A percentile compares a stretch with the other conserved stretches of the same genome.
These are phyloP conservation scores for Copidosoma aretas DNA, from an alignment of 2,888 invertebrate species.

Conservation along the genomic window DNA sequence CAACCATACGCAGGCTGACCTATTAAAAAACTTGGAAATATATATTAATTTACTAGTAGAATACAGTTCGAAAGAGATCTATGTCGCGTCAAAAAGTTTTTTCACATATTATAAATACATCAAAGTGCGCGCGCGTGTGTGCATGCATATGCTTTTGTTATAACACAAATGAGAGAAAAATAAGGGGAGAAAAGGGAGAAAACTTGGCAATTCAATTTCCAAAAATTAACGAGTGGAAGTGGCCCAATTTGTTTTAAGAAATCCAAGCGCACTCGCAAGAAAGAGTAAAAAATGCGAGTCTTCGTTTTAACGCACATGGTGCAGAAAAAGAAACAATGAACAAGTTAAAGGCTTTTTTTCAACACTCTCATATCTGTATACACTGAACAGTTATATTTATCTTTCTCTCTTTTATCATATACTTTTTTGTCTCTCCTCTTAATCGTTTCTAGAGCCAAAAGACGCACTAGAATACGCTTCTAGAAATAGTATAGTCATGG, in stretches of 20 bases:
- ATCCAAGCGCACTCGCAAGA: slow-evolving; percentile 1
- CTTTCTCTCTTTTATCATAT: too few species aligned
- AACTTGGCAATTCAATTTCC: slow-evolving; percentile 20
- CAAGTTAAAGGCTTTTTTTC: too few species aligned
- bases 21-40: too few species aligned
- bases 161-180: slow-evolving; percentile 1
- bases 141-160: not conserved
- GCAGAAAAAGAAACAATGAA: not conserved
- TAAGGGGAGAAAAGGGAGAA: slow-evolving; percentile 1
- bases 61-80: too few species aligned
- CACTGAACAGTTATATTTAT: too few species aligned
- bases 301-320: not conserved
- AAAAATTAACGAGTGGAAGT: slow-evolving; percentile 12
- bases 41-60: too few species aligned
- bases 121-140: not conserved
- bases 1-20: too few species aligned
- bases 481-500: slow-evolving; percentile 35
- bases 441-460: not conserved
- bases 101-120: slow-evolving; percentile 2
- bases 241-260: slow-evolving; percentile 26
- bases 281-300: not conserved
- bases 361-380: too few species aligned
- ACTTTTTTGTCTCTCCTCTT: too few species aligned
- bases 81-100: not conserved
- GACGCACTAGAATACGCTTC: not conserved